Evolutionary conservation across 2,797 vertebrate species (phyloP), one percentile per base, ranked within the genome.

Genomic region (Oreonectes daqikongensis): DNA sequence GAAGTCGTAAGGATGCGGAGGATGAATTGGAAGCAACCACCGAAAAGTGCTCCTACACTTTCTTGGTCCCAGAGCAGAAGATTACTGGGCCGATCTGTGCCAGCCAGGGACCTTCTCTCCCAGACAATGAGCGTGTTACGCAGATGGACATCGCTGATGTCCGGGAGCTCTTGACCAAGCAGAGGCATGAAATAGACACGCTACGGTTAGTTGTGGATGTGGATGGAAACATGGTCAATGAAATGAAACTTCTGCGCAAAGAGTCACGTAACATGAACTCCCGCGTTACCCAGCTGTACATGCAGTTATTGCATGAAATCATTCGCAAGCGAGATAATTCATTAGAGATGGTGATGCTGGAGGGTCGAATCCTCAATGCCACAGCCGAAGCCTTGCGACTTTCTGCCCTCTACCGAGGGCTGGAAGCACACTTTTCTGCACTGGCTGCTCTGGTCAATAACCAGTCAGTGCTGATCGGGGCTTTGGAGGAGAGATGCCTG

Each of bases 191-290:
- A 90, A 98, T 98, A 10, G 98, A 99, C 65, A 95, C 94, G 1
- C 85, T 99, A 87, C 96, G 98, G 81, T 40, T 98, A 89, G 94
- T 98, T 83, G 96, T 98, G 70, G 96, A 99, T 0, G 96, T 99
- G 74, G 97, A 99, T 0, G 97, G 97, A 15, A 98, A 96, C 90
- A 92, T 99, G 20, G 97, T 99, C 66, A 99, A 95, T 0, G 98
- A 99, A 90, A 98, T 99, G 64, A 99, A 99, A 88, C 87, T 99
- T 77, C 90, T 99, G 86, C 90, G 97, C 79, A 99, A 99, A 79
- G 98, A 99, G 87, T 99, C 97, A 69, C 94, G 97, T 0, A 99
- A 99, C 88, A 99, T 99, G 98, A 99, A 99, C 91, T 98, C 97
- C 0, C 93, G 98, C 0, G 98, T 99, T 35, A 99, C 98, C 2